Evolutionary conservation across 2,113 vertebrate genomes (phyloP).

Genomic region (Jaculus jaculus): DNA sequence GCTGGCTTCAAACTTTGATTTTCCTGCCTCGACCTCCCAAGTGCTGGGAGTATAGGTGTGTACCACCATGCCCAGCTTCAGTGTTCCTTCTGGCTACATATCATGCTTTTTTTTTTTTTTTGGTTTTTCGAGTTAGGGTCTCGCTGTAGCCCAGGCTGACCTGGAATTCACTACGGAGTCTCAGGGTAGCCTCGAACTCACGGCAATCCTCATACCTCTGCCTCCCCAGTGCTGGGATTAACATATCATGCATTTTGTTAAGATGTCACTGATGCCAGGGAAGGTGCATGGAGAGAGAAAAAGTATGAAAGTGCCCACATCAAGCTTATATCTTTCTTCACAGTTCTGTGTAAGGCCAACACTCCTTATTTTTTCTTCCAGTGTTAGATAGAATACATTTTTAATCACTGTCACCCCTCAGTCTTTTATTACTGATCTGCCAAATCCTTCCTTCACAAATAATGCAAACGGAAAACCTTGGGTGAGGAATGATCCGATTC

Average conservation of each 20-base stretch:
- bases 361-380: background rate
- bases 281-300: background rate
- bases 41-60: background rate
- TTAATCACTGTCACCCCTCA: background rate
- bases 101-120: background rate
- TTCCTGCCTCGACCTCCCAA: background rate
- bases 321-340: background rate
- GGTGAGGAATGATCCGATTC: background rate
- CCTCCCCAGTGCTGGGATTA: no score
- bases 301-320: background rate
- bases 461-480: background rate
- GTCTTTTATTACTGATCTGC: background rate
- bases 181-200: no score
- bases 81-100: background rate
- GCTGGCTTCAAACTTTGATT: background rate
- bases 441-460: slow-evolving; percentile 30
- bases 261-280: background rate
- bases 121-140: no score
- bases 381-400: background rate
- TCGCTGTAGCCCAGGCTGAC: no score
- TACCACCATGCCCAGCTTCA: background rate
- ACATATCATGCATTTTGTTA: background rate
- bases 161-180: no score
- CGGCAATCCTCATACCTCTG: no score
- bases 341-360: background rate